A percentile compares a stretch with the other conserved stretches of the same genome.
phyloP scores from a whole-genome alignment of 2,888 invertebrate genomes.

The Celastrina argiolus region DNA sequence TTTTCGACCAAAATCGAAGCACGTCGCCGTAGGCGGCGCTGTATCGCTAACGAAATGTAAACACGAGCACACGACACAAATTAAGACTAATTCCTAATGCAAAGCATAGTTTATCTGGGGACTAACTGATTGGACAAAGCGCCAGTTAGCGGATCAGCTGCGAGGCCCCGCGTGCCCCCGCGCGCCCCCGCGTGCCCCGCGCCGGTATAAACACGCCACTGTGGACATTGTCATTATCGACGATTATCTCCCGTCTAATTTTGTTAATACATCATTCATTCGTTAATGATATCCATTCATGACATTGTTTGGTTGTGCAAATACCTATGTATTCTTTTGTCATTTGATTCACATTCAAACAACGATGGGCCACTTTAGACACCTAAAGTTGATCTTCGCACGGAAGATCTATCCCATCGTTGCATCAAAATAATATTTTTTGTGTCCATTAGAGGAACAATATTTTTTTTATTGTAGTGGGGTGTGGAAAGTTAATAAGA shows the following conservation, averaged over 20 bases:
- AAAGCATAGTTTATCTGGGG: slow-evolving; percentile 68
- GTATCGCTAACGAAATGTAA: slow-evolving; percentile 72
- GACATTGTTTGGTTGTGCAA: neutral
- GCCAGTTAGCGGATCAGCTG: slow-evolving; percentile 47
- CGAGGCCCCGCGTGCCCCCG: slow-evolving; percentile 20
- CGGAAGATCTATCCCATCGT: no score
- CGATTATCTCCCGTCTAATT: neutral
- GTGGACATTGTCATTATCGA: slow-evolving; percentile 3
- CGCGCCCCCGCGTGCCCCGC: neutral
- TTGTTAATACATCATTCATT: neutral
- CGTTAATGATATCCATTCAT: neutral
- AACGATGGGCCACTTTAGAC: no score
- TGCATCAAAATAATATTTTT: no score
- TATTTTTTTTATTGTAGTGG: no score
- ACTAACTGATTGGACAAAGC: slow-evolving; percentile 74
- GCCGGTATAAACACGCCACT: neutral
- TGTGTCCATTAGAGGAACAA: no score
- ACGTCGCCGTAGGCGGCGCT: slow-evolving; percentile 40
- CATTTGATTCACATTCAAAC: neutral
- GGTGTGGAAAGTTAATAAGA: no score
- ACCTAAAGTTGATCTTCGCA: no score
- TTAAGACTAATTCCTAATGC: slow-evolving; percentile 72
- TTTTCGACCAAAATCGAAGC: neutral
- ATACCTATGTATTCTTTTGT: neutral
- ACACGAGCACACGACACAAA: slow-evolving; percentile 71